phyloP scores from a whole-genome alignment of 2,888 invertebrate species.

The Xestia sexstrigata region DNA sequence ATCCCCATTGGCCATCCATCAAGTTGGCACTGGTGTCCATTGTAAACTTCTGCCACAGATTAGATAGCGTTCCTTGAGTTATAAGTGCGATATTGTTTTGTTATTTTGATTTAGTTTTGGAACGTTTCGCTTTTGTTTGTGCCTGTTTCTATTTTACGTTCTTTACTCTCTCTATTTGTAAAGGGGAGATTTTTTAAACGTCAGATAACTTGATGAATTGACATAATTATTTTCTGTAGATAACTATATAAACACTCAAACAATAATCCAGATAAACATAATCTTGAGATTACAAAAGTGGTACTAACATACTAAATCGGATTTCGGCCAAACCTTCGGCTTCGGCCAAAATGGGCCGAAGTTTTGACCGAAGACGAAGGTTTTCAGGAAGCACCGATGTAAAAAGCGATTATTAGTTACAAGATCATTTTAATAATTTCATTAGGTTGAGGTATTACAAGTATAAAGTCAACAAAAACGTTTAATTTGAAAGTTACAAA shows the following conservation, averaged over 20 bases:
- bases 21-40: constrained; percentile 68
- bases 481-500: no score
- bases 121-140: constrained; percentile 25
- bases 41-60: constrained; percentile 70
- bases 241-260: neutral
- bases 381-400: no score
- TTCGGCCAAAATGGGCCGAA: no score
- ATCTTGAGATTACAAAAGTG: neutral
- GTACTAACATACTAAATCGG: no score
- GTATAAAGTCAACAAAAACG: no score
- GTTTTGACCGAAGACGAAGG: no score
- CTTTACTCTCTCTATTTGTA: no score
- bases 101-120: constrained; percentile 53
- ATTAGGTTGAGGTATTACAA: no score
- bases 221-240: neutral
- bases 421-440: no score
- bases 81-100: constrained; percentile 63
- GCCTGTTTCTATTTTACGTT: neutral
- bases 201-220: neutral
- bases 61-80: constrained; percentile 67
- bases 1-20: constrained; percentile 77
- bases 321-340: neutral
- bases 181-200: neutral
- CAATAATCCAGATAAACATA: neutral
- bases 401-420: no score